These are phyloP conservation scores for Drosophila lowei DNA, from an alignment of 1,140 invertebrate genomes.

Conservation along the genomic window DNA sequence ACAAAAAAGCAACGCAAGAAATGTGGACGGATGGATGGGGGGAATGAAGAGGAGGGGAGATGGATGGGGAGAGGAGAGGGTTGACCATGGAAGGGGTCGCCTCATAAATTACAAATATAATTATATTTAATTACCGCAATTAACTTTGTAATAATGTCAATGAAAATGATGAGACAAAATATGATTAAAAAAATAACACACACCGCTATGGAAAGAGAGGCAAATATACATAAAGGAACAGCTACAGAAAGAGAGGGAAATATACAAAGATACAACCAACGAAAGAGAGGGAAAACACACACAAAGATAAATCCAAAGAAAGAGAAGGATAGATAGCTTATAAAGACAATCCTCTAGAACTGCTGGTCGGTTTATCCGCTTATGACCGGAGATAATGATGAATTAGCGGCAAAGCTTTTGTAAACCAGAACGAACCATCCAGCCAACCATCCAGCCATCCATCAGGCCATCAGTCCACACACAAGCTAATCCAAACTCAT, in stretches of 20 bases:
- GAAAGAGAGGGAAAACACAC: neutral
- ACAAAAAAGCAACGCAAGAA: constrained; percentile 29
- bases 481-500: constrained; percentile 39
- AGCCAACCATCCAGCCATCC: too few species aligned
- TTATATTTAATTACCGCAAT: constrained; percentile 80
- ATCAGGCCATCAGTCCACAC: constrained; percentile 9
- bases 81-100: constrained; percentile 71
- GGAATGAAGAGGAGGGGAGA: neutral
- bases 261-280: neutral
- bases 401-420: constrained; percentile 54
- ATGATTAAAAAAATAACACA: constrained; percentile 70
- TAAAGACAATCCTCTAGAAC: constrained; percentile 28
- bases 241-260: neutral
- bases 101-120: constrained; percentile 79
- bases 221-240: constrained; percentile 9
- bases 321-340: neutral
- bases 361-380: constrained; percentile 52
- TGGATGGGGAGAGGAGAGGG: constrained; percentile 11
- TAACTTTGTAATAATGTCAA: constrained; percentile 82
- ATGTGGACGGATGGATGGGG: neutral
- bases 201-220: constrained; percentile 3
- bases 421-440: too few species aligned
- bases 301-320: neutral
- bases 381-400: constrained; percentile 59
- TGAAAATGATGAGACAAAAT: constrained; percentile 80